Percentiles rank a stretch among this genome's conserved stretches.
Conservation (phyloP, 2,888 invertebrate genomes). For the Caradrina kadenii region DNA sequence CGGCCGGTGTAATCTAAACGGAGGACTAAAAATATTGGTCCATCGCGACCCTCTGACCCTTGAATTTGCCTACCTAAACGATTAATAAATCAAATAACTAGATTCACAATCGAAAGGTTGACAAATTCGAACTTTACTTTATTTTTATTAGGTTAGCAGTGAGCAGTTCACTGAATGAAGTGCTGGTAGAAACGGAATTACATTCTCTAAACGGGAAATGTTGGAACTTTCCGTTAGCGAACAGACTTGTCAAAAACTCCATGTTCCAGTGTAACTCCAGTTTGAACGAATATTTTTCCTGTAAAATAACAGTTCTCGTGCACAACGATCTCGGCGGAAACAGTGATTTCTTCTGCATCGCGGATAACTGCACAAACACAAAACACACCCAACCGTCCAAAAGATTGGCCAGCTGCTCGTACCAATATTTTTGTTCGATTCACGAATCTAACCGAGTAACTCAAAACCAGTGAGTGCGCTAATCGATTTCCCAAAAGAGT, state of each 20-base stretch:
- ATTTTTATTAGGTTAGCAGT: slow-evolving; percentile 30
- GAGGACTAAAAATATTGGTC: slow-evolving; percentile 54
- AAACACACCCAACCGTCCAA: not conserved
- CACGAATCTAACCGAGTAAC: slow-evolving; percentile 20
- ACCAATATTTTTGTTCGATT: slow-evolving; percentile 18
- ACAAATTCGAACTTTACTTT: slow-evolving; percentile 47
- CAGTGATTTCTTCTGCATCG: slow-evolving; percentile 14
- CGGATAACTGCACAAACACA: slow-evolving; percentile 5
- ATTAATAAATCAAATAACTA: slow-evolving; percentile 63
- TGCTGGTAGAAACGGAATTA: slow-evolving; percentile 20
- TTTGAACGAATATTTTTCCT: slow-evolving; percentile 20
- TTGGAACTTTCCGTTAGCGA: slow-evolving; percentile 18
- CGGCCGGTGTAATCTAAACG: slow-evolving; percentile 50
- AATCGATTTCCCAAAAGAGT: slow-evolving; percentile 31
- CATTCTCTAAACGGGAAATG: slow-evolving; percentile 14
- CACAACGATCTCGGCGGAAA: not conserved
- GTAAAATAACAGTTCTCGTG: slow-evolving; percentile 10
- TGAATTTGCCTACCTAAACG: slow-evolving; percentile 55
- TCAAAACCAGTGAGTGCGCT: slow-evolving; percentile 9
- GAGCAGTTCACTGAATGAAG: slow-evolving; percentile 19
- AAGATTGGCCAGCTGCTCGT: not conserved
- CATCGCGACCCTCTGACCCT: slow-evolving; percentile 46
- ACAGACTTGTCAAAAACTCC: slow-evolving; percentile 36
- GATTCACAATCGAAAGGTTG: slow-evolving; percentile 46
- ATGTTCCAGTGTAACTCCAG: not conserved